Conservation (phyloP, 2,888 invertebrate species). For the Mycalesis mineus region DNA sequence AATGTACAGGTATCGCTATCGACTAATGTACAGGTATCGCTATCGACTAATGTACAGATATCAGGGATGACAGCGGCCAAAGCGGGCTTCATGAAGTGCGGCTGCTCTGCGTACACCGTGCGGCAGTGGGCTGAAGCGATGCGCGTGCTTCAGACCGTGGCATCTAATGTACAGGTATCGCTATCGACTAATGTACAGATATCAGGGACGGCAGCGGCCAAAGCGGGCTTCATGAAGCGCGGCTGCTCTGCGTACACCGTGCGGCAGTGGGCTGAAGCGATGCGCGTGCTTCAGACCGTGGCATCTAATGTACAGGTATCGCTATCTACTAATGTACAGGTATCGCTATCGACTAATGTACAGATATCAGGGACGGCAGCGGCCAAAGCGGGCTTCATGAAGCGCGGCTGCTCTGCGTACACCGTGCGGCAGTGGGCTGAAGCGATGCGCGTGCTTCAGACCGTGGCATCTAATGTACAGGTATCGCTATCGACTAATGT, state of each 20-base stretch:
- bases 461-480: conserved; percentile 80
- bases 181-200: too few relatives aligned
- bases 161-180: conserved; percentile 81
- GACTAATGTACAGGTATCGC: too few relatives aligned
- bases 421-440: conserved; percentile 81
- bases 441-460: conserved; percentile 82
- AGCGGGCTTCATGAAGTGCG: conserved; percentile 94
- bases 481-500: too few relatives aligned
- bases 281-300: conserved; percentile 81
- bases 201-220: conserved; percentile 94
- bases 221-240: conserved; percentile 95
- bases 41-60: too few relatives aligned
- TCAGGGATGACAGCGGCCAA: conserved; percentile 96
- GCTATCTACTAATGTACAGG: too few relatives aligned
- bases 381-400: conserved; percentile 98
- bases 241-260: conserved; percentile 85
- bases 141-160: conserved; percentile 81
- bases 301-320: conserved; percentile 82
- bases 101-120: conserved; percentile 85
- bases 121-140: conserved; percentile 81
- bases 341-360: too few relatives aligned
- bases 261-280: conserved; percentile 79
- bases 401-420: conserved; percentile 83
- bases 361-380: conserved; percentile 91
- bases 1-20: conserved; percentile 83